Base-by-base conservation (phyloP, 2,888 invertebrate genomes). In the Acronicta alni region DNA sequence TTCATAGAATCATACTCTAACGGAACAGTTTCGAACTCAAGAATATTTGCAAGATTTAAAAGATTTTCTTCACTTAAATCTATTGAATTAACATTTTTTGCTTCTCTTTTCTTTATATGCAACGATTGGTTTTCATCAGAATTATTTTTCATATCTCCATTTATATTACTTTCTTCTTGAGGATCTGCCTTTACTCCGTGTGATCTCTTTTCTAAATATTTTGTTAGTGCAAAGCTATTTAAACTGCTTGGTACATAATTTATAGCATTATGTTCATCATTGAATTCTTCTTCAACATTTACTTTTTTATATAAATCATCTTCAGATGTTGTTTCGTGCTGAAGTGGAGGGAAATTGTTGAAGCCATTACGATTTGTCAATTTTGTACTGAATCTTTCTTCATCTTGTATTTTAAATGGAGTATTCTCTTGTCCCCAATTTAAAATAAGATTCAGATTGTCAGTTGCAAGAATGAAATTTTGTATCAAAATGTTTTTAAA, bases 401-500 rank as follows among this genome's bases (percentile, higher is more conserved):
- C 46, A 26, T 56, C 14, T 39, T 43, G 42, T n/a, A 51, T 2
- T 37, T 26, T 26, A 23, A 48, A 52, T 1, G 9, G 12, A 30
- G 54, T 55, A 30, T 55, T 41, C 37, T 64, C 42, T 16, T 30
- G 68, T 72, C 80, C 81, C 65, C 70, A 65, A 57, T 78, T 77
- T 15, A 79, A 53, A 49, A 82, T 60, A 0, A 75, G 32, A 64
- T 78, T 80, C 1, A 84, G 68, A 69, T 75, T 79, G n/a, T 82
- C 77, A 57, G 79, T 81, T 23, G 84, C 72, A 15, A 71, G 42
- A 45, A 83, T 68, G 1, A 84, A 58, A 53, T 82, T 75, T 53
- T 82, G 61, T 15, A 82, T 74, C 4, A 83, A 49, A 55, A 77
- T 57, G 10, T 75, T 69, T 63, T 82, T 83, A 14, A 72, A 67